A percentile compares a stretch with the other conserved stretches of the same genome.
Evolutionary conservation across 2,888 invertebrate species (phyloP).

Genomic region (Tipula vernalis): DNA sequence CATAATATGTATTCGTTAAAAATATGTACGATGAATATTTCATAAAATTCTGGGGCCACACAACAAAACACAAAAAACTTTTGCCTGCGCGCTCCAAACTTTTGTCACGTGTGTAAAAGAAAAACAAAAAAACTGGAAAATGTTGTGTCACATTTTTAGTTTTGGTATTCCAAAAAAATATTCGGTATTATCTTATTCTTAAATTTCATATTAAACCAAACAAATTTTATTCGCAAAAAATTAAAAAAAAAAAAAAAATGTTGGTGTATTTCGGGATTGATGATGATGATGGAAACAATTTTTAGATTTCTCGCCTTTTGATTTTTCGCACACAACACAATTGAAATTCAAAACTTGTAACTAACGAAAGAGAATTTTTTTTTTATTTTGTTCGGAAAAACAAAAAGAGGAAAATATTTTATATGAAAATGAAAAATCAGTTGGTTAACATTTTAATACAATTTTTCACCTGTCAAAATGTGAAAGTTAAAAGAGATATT

Average conservation of each 20-base stretch:
- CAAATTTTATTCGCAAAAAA: too few relatives aligned
- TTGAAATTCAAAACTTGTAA: slow-evolving; percentile 10
- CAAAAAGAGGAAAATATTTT: neutral
- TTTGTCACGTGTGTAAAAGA: too few relatives aligned
- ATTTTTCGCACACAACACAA: neutral
- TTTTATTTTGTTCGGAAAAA: too few relatives aligned
- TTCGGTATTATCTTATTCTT: too few relatives aligned
- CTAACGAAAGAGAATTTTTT: neutral
- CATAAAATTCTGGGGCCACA: neutral
- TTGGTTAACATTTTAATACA: neutral
- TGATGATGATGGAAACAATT: neutral
- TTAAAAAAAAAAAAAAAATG: too few relatives aligned
- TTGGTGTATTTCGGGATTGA: neutral
- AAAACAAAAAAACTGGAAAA: neutral
- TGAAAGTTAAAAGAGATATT: neutral
- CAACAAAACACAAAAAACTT: neutral
- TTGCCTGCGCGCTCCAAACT: neutral
- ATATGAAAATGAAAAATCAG: slow-evolving; percentile 7
- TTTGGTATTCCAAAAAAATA: neutral
- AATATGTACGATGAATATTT: neutral
- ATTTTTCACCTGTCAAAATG: slow-evolving; percentile 8
- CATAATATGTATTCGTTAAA: neutral
- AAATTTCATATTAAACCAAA: neutral
- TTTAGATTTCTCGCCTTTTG: neutral
- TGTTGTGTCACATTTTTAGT: neutral